A percentile compares a stretch with the other conserved stretches of the same genome.
Evolutionary conservation across 2,797 vertebrate genomes (phyloP).

Genomic region (Rhodeus uyekii): DNA sequence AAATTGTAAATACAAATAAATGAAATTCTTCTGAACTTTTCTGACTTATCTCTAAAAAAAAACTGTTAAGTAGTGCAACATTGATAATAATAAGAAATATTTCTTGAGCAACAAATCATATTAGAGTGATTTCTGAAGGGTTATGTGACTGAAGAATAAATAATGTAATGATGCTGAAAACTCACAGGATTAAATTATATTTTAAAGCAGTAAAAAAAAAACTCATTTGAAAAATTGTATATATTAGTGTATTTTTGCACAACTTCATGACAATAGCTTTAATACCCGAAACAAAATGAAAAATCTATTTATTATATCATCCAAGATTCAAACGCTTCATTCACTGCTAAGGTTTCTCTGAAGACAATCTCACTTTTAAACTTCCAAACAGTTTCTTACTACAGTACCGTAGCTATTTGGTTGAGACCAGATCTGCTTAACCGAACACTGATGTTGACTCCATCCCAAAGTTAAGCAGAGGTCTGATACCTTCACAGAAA

Average conservation of each 20-base stretch:
- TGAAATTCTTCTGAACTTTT: too few relatives aligned
- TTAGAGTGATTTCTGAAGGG: too few relatives aligned
- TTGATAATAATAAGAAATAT: too few relatives aligned
- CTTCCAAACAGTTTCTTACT: too few relatives aligned
- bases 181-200: background rate
- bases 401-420: background rate
- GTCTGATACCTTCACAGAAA: background rate
- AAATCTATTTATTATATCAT: background rate
- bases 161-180: too few relatives aligned
- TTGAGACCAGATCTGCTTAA: background rate
- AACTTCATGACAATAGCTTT: background rate
- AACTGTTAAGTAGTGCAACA: too few relatives aligned
- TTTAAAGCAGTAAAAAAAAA: background rate
- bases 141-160: too few relatives aligned
- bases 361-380: background rate
- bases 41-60: too few relatives aligned
- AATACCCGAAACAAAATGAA: background rate
- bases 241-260: too few relatives aligned
- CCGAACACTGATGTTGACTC: background rate
- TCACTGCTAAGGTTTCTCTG: background rate
- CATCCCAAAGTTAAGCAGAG: background rate
- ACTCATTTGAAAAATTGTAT: too few relatives aligned
- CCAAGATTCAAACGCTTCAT: background rate
- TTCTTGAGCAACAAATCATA: too few relatives aligned
- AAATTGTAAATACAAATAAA: too few relatives aligned